Base-by-base conservation (phyloP, 2,797 vertebrate species). In the Todus mexicanus region DNA sequence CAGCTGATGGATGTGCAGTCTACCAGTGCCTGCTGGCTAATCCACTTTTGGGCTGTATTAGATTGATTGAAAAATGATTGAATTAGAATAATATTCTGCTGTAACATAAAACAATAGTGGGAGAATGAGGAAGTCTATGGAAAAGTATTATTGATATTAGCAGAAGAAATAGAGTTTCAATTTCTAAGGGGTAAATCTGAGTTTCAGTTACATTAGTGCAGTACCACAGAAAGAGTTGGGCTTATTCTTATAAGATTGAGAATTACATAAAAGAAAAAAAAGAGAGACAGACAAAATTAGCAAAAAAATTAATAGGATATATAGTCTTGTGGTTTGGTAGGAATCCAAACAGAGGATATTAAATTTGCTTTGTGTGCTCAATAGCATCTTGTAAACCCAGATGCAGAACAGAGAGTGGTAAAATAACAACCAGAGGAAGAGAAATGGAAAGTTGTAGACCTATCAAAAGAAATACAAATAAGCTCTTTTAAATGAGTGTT, bases 21-120 rank as follows among this genome's bases (percentile, higher is more conserved):
- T 89, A 74, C 64, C 40, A 93, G 57, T 59, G 73, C 63, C 63
- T 92, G 82, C 89, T 91, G 91, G 82, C 74, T 96, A 95, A 94
- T 89, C 79, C 84, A 91, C 79, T 93, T 94, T 78, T 31, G 20
- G 47, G 25, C 45, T 90, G 11, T 91, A 85, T 93, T 93, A 92
- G 66, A 78, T 92, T 90, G 76, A 57, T 59, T 75, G 76, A 84
- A 87, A 88, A 93, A 87, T 61, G 6, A 91, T 72, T 74, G 56
- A 84, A 82, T 93, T 95, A 87, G 60, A 76, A 53, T 88, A 86
- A 74, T 92, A 80, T 75, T 92, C 59, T 78, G 40, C 59, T 93
- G 72, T 63, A 80, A 75, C 43, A 43, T 57, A 59, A 80, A 95
- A 91, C 75, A 92, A 73, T 86, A 81, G 75, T 72, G 51, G 38